Percentiles rank a stretch among this genome's conserved stretches.
Conservation (phyloP, 1,140 invertebrate genomes). For the Spodoptera litura region DNA sequence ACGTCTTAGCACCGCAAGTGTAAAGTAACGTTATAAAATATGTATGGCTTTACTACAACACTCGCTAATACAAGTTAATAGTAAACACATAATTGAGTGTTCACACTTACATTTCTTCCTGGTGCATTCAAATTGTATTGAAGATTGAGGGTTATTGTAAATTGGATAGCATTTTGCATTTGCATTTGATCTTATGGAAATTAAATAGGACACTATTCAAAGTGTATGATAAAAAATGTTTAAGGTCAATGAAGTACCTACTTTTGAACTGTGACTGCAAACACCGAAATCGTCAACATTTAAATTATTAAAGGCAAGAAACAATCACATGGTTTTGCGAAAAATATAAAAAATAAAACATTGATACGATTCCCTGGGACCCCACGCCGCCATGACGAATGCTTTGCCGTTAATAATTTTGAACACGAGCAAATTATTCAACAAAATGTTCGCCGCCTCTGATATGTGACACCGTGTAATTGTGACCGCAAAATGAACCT, state of each 20-base stretch:
- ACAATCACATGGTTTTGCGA: not conserved
- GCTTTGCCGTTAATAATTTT: constrained; percentile 58
- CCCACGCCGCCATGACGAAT: constrained; percentile 48
- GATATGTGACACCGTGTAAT: constrained; percentile 63
- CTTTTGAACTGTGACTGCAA: too few relatives aligned
- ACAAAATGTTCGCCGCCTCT: constrained; percentile 62
- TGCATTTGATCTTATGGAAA: too few relatives aligned
- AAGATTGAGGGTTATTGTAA: not conserved
- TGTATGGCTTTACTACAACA: not conserved
- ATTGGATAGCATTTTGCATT: not conserved
- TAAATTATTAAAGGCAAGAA: not conserved
- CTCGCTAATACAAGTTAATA: not conserved
- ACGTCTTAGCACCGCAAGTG: not conserved
- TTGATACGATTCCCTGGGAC: constrained; percentile 17
- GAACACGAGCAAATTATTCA: constrained; percentile 64
- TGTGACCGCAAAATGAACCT: constrained; percentile 12
- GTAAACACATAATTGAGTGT: constrained; percentile 25
- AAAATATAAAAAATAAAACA: constrained; percentile 1
- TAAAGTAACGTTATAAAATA: constrained; percentile 18
- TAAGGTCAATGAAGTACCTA: too few relatives aligned
- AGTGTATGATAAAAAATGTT: too few relatives aligned
- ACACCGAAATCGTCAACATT: too few relatives aligned
- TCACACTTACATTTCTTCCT: constrained; percentile 8
- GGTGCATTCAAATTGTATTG: not conserved
- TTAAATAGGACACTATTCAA: too few relatives aligned